Conservation (phyloP, 2,113 vertebrate genomes). For the Tachysurus fulvidraco region DNA sequence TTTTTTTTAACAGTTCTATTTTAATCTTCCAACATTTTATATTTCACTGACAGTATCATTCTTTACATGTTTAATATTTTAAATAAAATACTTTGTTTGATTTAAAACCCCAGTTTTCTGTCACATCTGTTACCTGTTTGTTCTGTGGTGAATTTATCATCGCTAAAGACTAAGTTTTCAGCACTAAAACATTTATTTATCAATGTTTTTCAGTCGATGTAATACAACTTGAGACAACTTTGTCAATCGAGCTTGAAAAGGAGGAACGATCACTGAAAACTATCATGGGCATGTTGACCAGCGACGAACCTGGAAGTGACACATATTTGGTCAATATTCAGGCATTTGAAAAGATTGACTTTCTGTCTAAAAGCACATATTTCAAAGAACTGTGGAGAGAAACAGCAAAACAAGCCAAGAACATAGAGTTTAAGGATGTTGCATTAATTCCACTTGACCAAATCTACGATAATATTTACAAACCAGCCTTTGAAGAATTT, state of each 20-base stretch:
- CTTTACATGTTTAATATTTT: not conserved
- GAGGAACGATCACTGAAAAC: slow-evolving; percentile 27
- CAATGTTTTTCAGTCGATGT: slow-evolving; percentile 44
- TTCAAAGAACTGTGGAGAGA: slow-evolving; percentile 44
- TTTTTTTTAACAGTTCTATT: not conserved
- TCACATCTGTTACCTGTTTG: not conserved
- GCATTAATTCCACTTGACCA: slow-evolving; percentile 29
- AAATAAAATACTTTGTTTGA: too few relatives aligned
- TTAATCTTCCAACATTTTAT: not conserved
- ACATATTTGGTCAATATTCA: slow-evolving; percentile 3
- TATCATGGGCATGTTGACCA: slow-evolving; percentile 22
- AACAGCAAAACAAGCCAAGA: slow-evolving; percentile 14
- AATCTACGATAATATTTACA: slow-evolving; percentile 30
- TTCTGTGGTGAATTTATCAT: not conserved
- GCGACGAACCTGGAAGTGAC: slow-evolving; percentile 12
- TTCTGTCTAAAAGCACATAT: slow-evolving; percentile 26
- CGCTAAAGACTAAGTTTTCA: not conserved
- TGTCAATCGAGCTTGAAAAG: slow-evolving; percentile 10
- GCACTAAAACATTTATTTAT: not conserved
- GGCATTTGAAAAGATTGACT: slow-evolving; percentile 42
- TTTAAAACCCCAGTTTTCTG: too few relatives aligned
- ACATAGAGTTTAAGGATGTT: not conserved
- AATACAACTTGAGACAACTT: slow-evolving; percentile 4
- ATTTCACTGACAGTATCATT: not conserved
- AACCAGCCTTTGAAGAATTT: slow-evolving; percentile 36